phyloP scores from a whole-genome alignment of 2,888 invertebrate species.

The Therioaphis trifolii region DNA sequence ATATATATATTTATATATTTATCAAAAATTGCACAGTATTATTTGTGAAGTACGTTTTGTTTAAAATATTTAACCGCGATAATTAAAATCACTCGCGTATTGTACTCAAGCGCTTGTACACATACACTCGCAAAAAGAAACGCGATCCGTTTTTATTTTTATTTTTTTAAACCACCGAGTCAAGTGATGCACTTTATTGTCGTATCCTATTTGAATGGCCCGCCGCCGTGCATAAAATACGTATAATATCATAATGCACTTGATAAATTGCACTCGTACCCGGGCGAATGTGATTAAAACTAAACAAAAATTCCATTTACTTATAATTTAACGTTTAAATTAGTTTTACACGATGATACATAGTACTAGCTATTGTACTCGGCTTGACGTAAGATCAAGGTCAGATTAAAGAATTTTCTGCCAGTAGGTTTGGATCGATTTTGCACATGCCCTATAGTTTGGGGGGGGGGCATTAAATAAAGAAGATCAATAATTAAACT shows the following conservation, averaged over 20 bases:
- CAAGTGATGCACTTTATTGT: neutral
- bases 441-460: too few species aligned
- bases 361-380: too few species aligned
- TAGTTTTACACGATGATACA: too few species aligned
- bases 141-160: neutral
- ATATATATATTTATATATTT: neutral
- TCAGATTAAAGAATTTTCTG: too few species aligned
- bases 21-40: neutral
- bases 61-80: neutral
- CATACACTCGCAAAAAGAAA: neutral
- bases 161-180: neutral
- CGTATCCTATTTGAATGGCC: neutral
- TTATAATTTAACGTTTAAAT: too few species aligned
- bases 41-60: neutral
- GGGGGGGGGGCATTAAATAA: too few species aligned
- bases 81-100: neutral
- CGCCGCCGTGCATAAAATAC: neutral
- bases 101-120: too few species aligned
- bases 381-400: too few species aligned
- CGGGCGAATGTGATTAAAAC: too few species aligned
- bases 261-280: neutral
- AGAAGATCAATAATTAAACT: too few species aligned
- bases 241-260: neutral
- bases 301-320: too few species aligned
- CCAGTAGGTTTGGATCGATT: too few species aligned